Base-by-base conservation (phyloP, 2,888 invertebrate genomes). In the Drosophila koepferae region DNA sequence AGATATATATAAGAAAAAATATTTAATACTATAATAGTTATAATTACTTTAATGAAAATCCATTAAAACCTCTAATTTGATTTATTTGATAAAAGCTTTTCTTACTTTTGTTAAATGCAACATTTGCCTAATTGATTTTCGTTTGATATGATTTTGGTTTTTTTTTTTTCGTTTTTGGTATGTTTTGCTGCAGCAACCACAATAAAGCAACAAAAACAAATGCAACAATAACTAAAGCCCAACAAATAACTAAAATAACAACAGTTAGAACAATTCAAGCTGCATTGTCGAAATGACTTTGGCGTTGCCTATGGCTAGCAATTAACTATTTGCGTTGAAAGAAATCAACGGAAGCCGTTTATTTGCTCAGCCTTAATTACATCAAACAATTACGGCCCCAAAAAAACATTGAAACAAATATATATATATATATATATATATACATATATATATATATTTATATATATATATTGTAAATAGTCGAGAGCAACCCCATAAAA, bases 291-390 rank as follows among this genome's bases (percentile, higher is more conserved):
- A 81, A 83, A 74, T 84, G 73, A 69, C 74, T 77, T 62, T 65
- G 70, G 56, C 77, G 71, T 79, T 73, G 79, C 74, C 85, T 77
- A 76, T 77, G 83, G 81, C 74, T 71, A 61, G 76, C 90, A 90
- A 86, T 86, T 86, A 86, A 84, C 90, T 86, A 90, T 86, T 90
- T 90, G 82, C 82, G 77, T 76, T 84, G 86, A 84, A 86, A 90
- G 89, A 90, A 86, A 86, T 86, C 89, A 90, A 89, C 86, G 86
- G 86, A 86, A 86, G 89, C 90, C 77, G 82, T 84, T 87, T 86
- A 90, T 89, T 90, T 86, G 89, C 80, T 80, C 86, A 86, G 82
- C 82, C 86, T 86, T 86, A 86, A 86, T 90, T 89, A 86, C 86
- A 88, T 82, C 86, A 90, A 89, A 89, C 88, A 88, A 87, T 87